Conservation (phyloP, 2,113 vertebrate genomes). For the Pogona vitticeps region DNA sequence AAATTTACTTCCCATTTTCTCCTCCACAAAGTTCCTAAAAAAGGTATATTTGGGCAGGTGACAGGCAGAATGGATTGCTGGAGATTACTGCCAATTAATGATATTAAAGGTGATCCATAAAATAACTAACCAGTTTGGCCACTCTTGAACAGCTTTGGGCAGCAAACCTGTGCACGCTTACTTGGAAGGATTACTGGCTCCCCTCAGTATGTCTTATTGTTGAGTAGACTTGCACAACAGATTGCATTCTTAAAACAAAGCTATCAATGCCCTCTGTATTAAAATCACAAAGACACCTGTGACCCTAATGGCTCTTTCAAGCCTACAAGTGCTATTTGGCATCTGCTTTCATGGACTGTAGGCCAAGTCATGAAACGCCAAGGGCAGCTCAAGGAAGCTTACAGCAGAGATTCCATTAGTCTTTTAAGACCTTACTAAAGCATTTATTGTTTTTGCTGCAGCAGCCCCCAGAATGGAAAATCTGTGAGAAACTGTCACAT, state of each 20-base stretch:
- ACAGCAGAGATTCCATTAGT: no score
- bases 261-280: neutral
- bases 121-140: neutral
- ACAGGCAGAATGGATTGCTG: neutral
- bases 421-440: no score
- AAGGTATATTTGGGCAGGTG: neutral
- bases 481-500: no score
- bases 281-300: no score
- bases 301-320: no score
- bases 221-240: neutral
- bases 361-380: no score
- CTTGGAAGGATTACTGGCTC: neutral
- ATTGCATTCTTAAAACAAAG: neutral
- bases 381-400: no score
- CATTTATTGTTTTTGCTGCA: no score
- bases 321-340: no score
- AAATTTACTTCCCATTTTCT: slow-evolving; percentile 80
- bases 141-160: neutral
- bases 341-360: no score
- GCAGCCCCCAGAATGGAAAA: no score
- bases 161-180: neutral
- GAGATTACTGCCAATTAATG: neutral
- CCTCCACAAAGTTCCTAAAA: slow-evolving; percentile 78
- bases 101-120: neutral
- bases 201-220: neutral